These are phyloP conservation scores for Nemoura dubitans DNA, from an alignment of 2,888 invertebrate genomes.

Conservation along the genomic window DNA sequence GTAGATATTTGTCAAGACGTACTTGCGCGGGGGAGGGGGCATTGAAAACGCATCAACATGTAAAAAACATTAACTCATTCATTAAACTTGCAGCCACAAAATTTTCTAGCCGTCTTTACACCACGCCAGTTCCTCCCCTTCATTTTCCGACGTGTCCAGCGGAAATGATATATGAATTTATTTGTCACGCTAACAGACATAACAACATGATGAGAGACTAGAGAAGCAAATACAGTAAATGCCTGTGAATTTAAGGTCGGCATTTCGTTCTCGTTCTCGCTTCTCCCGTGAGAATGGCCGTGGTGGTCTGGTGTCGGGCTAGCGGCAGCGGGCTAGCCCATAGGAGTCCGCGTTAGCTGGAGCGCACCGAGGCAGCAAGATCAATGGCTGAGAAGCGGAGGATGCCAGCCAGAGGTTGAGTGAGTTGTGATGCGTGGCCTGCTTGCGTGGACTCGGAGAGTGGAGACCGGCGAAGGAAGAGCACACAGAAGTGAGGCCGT, in stretches of 20 bases:
- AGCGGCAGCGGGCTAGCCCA: background rate
- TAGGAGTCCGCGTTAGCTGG: no score
- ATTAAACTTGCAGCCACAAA: background rate
- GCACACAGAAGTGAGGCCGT: conserved; percentile 21
- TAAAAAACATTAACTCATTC: no score
- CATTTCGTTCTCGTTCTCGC: background rate
- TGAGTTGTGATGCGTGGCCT: conserved; percentile 26
- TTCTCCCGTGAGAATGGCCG: conserved; percentile 14
- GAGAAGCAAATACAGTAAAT: background rate
- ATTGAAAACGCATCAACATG: no score
- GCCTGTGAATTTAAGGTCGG: background rate
- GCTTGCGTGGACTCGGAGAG: background rate
- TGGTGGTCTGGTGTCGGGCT: background rate
- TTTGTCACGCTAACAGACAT: background rate
- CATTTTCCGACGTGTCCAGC: background rate
- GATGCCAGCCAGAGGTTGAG: conserved; percentile 31
- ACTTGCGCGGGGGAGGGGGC: no score
- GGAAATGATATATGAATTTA: background rate
- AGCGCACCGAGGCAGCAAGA: conserved; percentile 27
- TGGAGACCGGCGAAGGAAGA: background rate
- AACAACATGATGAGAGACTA: background rate
- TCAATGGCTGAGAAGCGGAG: conserved; percentile 35
- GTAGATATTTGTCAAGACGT: no score
- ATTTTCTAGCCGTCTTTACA: background rate
- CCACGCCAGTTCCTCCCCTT: background rate